Base-by-base conservation (phyloP, 1,140 invertebrate genomes). In the Drosophila cardini region DNA sequence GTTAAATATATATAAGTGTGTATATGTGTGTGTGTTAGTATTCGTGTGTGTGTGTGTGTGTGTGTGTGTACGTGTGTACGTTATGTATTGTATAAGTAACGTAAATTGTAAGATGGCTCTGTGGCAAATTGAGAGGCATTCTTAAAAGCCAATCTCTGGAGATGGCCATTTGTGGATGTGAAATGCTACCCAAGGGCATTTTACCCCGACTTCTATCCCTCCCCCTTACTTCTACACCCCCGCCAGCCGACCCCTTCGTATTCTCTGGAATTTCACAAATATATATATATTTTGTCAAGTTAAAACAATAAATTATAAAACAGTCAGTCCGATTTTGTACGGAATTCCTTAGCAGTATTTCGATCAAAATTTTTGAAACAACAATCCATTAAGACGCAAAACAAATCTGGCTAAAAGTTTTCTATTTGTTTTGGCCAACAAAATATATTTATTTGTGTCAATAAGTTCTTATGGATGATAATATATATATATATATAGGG, bases 81-180 rank as follows among this genome's bases (percentile, higher is more conserved):
- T 13, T 38, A 42, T 57, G 68, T 45, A 55, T 68, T 73, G 64
- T 53, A 45, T 46, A 57, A 52, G 62, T 58, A 67, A 58, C 43
- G 62, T 72, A 67, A 67, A 72, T 67, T 65, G 62, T 67, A 11
- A n/a, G 52, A 65, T 5, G 52, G 15, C 52, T 46, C 32, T 32
- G 43, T 34, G 13, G 40, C 61, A 42, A 64, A 65, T 65, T 57
- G 52, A 57, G 45, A 56, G 43, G 69, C 69, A 72, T 52, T 67
- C 36, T 72, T 72, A 67, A 72, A 72, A 65, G 62, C 62, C 69
- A 65, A 72, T 72, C 69, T 72, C 69, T 57, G 43, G 69, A 72
- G 69, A 57, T 67, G 26, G 69, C 62, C 69, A 72, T 72, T 72
- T 72, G 52, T 65, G 69, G 43, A 72, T 72, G 52, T 43, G 69